A percentile compares a stretch with the other conserved stretches of the same genome.
These are phyloP conservation scores for Trachythela sp. DNA, from an alignment of 64 coral and sea anemone genomes.

Conservation along the genomic window DNA sequence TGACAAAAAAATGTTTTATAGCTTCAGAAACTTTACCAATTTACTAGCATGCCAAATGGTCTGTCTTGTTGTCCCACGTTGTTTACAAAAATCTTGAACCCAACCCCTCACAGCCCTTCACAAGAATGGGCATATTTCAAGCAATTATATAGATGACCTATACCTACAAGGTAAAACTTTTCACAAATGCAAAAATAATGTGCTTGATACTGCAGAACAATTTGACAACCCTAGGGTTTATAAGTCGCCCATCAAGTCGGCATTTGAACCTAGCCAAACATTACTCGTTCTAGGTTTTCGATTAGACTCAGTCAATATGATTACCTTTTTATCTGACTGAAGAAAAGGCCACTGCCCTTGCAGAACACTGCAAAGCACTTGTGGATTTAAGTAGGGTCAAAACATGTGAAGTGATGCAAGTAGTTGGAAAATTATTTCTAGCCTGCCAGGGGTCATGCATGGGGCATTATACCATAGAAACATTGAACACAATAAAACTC, in stretches of 20 bases:
- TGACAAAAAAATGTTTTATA: neutral
- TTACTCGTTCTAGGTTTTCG: conserved; percentile 44
- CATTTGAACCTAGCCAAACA: conserved; percentile 16
- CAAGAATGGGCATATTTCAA: conserved; percentile 20
- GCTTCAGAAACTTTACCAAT: no score
- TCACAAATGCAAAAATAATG: conserved; percentile 14
- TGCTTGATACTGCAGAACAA: conserved; percentile 27
- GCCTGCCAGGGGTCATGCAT: conserved; percentile 30
- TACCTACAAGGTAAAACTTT: conserved; percentile 19
- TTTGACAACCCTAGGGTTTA: conserved; percentile 32
- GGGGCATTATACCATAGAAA: conserved; percentile 14
- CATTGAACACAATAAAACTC: conserved; percentile 41
- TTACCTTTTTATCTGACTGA: conserved; percentile 32
- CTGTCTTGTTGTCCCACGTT: neutral
- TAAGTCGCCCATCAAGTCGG: conserved; percentile 17
- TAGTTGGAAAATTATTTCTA: conserved; percentile 25
- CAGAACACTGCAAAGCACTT: neutral
- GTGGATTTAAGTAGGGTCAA: neutral
- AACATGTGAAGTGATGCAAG: neutral
- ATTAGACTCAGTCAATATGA: conserved; percentile 41
- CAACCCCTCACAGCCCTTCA: conserved; percentile 33
- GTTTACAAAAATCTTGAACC: conserved; percentile 31
- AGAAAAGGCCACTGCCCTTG: neutral
- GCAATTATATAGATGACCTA: conserved; percentile 44
- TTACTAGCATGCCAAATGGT: neutral